These are phyloP conservation scores for Ditylenchus weischeri DNA, from an alignment of 2,888 invertebrate species.

Conservation along the genomic window DNA sequence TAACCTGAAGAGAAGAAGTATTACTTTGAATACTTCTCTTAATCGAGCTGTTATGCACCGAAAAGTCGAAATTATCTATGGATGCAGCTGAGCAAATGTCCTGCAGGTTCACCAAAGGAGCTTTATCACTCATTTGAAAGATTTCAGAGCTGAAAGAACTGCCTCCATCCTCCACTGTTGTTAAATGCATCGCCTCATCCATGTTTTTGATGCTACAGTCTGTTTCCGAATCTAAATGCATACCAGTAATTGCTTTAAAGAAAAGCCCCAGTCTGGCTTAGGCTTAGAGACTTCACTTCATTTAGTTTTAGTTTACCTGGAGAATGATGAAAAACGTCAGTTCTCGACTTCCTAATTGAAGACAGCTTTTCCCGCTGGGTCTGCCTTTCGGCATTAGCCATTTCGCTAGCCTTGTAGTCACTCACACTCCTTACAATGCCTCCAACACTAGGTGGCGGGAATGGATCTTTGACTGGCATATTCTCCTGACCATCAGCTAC, in stretches of 20 bases:
- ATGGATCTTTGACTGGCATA: not conserved
- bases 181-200: slow-evolving; percentile 47
- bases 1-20: too few species aligned
- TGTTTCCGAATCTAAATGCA: slow-evolving; percentile 37
- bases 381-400: slow-evolving; percentile 10
- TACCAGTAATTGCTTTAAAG: too few species aligned
- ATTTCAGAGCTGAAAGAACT: slow-evolving; percentile 24
- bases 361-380: slow-evolving; percentile 24
- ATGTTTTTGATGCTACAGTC: slow-evolving; percentile 48
- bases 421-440: slow-evolving; percentile 59
- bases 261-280: too few species aligned
- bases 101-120: slow-evolving; percentile 55
- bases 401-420: slow-evolving; percentile 48
- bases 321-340: slow-evolving; percentile 44
- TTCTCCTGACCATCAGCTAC: not conserved
- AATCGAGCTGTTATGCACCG: too few species aligned
- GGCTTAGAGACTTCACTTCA: too few species aligned
- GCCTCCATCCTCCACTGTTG: slow-evolving; percentile 38
- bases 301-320: slow-evolving; percentile 32
- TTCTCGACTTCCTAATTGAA: slow-evolving; percentile 42
- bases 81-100: slow-evolving; percentile 71
- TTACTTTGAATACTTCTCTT: too few species aligned
- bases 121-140: slow-evolving; percentile 40
- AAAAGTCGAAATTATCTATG: slow-evolving; percentile 31
- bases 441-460: slow-evolving; percentile 6